Percentiles rank a stretch among this genome's conserved stretches.
phyloP scores from a whole-genome alignment of 2,888 invertebrate genomes.

The Megamerina dolium region DNA sequence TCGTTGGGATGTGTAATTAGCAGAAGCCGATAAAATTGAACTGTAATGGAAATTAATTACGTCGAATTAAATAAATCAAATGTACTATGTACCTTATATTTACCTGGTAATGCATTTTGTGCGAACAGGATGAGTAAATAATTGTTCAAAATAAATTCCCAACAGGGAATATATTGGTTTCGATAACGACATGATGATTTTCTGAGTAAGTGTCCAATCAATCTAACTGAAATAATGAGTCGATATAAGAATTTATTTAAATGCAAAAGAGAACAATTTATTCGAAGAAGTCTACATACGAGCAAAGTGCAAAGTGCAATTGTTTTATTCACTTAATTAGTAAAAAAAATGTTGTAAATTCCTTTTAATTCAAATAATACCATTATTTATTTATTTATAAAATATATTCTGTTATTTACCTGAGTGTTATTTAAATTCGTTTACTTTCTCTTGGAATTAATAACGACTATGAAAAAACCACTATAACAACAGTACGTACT shows the following conservation, averaged over 20 bases:
- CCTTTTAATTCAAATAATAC: too few relatives aligned
- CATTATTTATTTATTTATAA: too few relatives aligned
- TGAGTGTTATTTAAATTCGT: too few relatives aligned
- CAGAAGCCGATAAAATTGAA: slow-evolving; percentile 64
- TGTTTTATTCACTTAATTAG: neutral
- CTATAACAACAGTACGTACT: too few relatives aligned
- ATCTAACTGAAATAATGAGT: too few relatives aligned
- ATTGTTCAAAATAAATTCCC: slow-evolving; percentile 66
- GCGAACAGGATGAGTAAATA: slow-evolving; percentile 68
- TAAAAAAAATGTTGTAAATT: too few relatives aligned
- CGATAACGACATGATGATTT: slow-evolving; percentile 40
- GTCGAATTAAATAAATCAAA: neutral
- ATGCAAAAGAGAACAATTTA: too few relatives aligned
- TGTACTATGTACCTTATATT: slow-evolving; percentile 22
- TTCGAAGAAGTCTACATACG: too few relatives aligned
- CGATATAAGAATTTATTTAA: too few relatives aligned
- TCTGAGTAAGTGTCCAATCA: neutral
- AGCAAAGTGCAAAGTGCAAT: slow-evolving; percentile 38
- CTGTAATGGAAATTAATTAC: slow-evolving; percentile 50
- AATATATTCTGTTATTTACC: too few relatives aligned
- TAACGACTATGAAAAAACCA: too few relatives aligned
- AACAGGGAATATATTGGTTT: slow-evolving; percentile 66
- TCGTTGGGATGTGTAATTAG: slow-evolving; percentile 67
- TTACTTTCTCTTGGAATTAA: too few relatives aligned
- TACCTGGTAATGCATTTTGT: slow-evolving; percentile 78